These are phyloP conservation scores for Styela plicata DNA, from an alignment of 23 tunicate species.

Conservation along the genomic window DNA sequence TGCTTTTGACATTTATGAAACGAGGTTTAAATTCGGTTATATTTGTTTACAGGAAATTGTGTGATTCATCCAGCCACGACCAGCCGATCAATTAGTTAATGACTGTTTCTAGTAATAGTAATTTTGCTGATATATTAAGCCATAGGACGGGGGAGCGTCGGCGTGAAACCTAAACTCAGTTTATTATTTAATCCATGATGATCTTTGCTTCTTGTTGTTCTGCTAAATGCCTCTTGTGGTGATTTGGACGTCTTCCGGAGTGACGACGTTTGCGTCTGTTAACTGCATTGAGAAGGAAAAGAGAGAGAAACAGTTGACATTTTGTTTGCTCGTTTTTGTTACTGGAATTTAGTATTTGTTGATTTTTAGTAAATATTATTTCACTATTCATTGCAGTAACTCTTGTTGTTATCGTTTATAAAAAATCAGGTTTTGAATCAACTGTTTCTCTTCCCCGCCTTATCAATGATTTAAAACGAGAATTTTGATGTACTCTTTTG, in stretches of 20 bases:
- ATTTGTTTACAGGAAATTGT: no score
- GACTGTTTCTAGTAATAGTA: no score
- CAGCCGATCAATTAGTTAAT: no score
- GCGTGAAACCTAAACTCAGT: not conserved
- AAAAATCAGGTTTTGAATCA: not conserved
- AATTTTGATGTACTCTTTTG: no score
- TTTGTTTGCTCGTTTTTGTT: not conserved
- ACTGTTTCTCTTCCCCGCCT: not conserved
- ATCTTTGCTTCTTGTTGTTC: not conserved
- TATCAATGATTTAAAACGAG: not conserved
- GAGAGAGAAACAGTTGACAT: constrained; percentile 20
- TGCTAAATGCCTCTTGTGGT: not conserved
- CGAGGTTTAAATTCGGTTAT: no score
- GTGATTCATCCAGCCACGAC: no score
- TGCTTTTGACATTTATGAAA: no score
- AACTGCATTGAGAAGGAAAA: constrained; percentile 26
- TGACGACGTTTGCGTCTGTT: constrained; percentile 20
- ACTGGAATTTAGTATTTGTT: not conserved
- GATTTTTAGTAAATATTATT: no score
- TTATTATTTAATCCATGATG: not conserved
- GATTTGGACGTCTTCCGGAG: constrained; percentile 7
- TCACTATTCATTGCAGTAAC: not conserved
- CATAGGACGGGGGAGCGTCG: no score
- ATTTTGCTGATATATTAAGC: no score
- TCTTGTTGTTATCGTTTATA: no score